A percentile compares a stretch with the other conserved stretches of the same genome.
These are phyloP conservation scores for Eunapius fragilis DNA, from an alignment of 37 sponge, comb jelly and placozoan species.

Conservation along the genomic window DNA sequence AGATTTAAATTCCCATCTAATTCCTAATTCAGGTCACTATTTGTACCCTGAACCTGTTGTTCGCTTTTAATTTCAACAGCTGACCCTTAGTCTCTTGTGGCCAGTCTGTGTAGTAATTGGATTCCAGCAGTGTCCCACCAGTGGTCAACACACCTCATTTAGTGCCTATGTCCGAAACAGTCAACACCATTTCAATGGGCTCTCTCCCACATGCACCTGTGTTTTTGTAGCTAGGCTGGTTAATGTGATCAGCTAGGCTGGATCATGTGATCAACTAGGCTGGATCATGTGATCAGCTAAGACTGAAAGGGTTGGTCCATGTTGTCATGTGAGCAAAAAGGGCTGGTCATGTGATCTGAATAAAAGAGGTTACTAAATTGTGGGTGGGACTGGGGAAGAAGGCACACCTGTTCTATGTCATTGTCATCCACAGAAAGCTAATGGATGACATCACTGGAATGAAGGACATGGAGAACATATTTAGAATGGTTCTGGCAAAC, in stretches of 20 bases:
- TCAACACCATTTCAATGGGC: background rate
- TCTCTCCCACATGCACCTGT: background rate
- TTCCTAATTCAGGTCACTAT: too few species aligned
- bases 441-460: background rate
- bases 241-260: too few species aligned
- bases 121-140: too few species aligned
- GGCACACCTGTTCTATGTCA: background rate
- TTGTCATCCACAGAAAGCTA: background rate
- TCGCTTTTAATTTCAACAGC: too few species aligned
- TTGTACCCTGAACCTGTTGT: too few species aligned
- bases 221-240: background rate
- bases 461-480: background rate
- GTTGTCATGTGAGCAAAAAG: too few species aligned
- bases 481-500: conserved; percentile 32
- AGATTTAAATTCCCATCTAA: too few species aligned
- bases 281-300: too few species aligned
- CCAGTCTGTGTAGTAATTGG: background rate
- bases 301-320: too few species aligned
- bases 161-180: background rate
- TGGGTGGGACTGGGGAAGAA: background rate
- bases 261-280: background rate
- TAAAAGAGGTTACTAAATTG: background rate
- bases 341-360: too few species aligned
- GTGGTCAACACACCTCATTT: background rate
- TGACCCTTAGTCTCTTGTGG: background rate